Percentiles rank a stretch among this genome's conserved stretches.
phyloP scores from a whole-genome alignment of 2,797 vertebrate species.

The Chaetophractus vellerosus region DNA sequence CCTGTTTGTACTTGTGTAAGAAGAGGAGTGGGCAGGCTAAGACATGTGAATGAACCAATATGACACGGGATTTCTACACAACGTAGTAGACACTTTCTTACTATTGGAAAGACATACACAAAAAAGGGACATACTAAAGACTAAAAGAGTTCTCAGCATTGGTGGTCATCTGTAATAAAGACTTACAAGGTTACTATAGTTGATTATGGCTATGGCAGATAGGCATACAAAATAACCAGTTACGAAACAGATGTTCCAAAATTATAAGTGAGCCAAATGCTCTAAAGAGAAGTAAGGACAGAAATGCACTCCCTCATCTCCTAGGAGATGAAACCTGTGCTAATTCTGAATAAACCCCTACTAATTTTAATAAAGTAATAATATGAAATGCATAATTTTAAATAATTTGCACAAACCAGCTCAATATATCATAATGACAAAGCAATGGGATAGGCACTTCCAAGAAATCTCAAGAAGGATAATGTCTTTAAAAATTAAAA shows the following conservation, averaged over 20 bases:
- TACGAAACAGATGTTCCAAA: not conserved
- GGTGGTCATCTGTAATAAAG: not conserved
- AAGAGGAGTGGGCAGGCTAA: not conserved
- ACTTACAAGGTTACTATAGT: not conserved
- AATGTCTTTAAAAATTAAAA: slow-evolving; percentile 29
- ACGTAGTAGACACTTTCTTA: not conserved
- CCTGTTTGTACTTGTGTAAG: not conserved
- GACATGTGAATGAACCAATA: not conserved
- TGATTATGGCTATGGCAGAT: not conserved
- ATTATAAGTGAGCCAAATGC: not conserved
- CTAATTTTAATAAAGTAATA: slow-evolving; percentile 36
- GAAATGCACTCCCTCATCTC: not conserved
- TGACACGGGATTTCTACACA: not conserved
- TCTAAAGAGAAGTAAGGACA: slow-evolving; percentile 19
- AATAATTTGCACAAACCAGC: not conserved
- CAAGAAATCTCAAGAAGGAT: not conserved
- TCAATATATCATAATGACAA: not conserved
- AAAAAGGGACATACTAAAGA: not conserved
- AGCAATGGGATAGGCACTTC: not conserved
- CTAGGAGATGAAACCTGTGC: not conserved
- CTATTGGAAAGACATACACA: not conserved
- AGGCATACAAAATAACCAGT: not conserved
- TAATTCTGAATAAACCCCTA: slow-evolving; percentile 26
- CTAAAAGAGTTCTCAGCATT: not conserved
- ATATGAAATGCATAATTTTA: slow-evolving; percentile 11